Evolutionary conservation across 2,113 vertebrate species (phyloP).

Genomic region (Mormoops blainvillei): DNA sequence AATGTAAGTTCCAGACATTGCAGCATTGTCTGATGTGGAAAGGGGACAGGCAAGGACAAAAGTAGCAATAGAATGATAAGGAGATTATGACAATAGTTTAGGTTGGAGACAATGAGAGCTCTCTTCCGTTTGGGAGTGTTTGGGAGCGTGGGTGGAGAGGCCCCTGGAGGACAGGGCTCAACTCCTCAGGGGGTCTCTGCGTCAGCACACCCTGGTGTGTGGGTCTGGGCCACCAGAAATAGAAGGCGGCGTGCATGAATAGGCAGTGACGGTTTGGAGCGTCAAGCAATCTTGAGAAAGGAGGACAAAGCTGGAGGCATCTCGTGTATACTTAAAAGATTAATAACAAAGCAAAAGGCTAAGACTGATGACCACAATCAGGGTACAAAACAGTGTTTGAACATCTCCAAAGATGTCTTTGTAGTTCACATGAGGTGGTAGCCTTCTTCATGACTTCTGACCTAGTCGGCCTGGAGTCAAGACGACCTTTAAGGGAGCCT

Average conservation of each 20-base stretch:
- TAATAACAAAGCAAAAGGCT: not conserved
- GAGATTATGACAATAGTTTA: not conserved
- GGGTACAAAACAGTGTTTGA: not conserved
- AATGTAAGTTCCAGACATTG: not conserved
- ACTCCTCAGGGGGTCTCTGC: not conserved
- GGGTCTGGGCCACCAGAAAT: not conserved
- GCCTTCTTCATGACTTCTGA: not conserved
- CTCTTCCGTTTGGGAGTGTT: not conserved
- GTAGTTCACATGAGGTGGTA: not conserved
- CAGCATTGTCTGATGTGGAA: not conserved
- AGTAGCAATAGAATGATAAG: not conserved
- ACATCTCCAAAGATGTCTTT: not conserved
- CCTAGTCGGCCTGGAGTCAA: not conserved
- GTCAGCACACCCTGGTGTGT: not conserved
- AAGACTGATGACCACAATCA: not conserved
- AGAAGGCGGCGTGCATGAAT: not conserved
- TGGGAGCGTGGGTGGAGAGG: not conserved
- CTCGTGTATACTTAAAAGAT: not conserved
- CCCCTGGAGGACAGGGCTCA: not conserved
- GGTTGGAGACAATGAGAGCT: not conserved
- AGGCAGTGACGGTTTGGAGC: no score
- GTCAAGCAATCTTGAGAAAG: no score
- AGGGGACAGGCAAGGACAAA: not conserved
- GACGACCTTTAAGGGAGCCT: not conserved
- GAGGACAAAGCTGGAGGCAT: no score